These are phyloP conservation scores for fruit fly (Drosophila melanogaster) DNA, from an alignment of 1,140 invertebrate species.

Conservation along the genomic window DNA sequence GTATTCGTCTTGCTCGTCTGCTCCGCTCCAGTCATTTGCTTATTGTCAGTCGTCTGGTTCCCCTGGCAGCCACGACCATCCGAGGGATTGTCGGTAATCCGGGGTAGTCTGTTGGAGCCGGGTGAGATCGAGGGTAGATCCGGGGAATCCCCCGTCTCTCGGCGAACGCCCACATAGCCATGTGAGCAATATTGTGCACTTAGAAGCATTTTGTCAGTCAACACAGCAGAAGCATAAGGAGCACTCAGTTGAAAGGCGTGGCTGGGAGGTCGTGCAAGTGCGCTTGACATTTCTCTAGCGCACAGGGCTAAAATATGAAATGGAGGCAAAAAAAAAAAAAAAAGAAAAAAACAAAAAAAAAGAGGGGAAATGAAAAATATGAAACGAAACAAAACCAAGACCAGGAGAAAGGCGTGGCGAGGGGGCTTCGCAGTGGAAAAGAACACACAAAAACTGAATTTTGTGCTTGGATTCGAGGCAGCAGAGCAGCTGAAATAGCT, in stretches of 20 bases:
- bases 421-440: slow-evolving; percentile 1
- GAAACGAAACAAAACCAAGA: slow-evolving; percentile 1
- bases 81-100: too few species aligned
- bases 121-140: not conserved
- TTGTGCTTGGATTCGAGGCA: slow-evolving; percentile 27
- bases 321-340: slow-evolving; percentile 22
- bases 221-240: slow-evolving; percentile 28
- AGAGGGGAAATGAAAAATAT: not conserved
- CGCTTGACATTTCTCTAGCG: slow-evolving; percentile 62
- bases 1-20: slow-evolving; percentile 13
- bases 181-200: slow-evolving; percentile 63
- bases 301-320: slow-evolving; percentile 45
- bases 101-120: not conserved
- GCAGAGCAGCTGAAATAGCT: slow-evolving; percentile 18
- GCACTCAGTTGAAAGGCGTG: slow-evolving; percentile 10
- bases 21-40: slow-evolving; percentile 33
- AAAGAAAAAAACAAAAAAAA: slow-evolving; percentile 2
- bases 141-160: not conserved
- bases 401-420: not conserved
- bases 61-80: not conserved
- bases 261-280: slow-evolving; percentile 44
- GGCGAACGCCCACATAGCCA: slow-evolving; percentile 12
- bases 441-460: slow-evolving; percentile 32
- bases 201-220: slow-evolving; percentile 67
- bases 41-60: slow-evolving; percentile 29